A percentile compares a stretch with the other conserved stretches of the same genome.
These are phyloP conservation scores for Lymantria dispar DNA, from an alignment of 2,888 invertebrate species.

Conservation along the genomic window DNA sequence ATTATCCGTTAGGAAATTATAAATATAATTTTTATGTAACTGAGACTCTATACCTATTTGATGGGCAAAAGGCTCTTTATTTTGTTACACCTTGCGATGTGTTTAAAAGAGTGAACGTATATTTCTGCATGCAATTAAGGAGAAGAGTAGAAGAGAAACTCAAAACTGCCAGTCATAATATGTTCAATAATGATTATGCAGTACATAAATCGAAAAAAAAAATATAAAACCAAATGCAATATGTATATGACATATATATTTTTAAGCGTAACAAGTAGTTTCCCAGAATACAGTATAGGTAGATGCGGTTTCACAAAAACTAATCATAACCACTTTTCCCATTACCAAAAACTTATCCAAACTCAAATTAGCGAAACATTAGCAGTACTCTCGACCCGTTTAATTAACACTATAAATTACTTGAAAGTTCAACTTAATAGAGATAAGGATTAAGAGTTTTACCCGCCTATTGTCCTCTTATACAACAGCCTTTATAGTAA, in stretches of 20 bases:
- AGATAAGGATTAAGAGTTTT: constrained; percentile 41
- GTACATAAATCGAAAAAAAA: no score
- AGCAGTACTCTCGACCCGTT: constrained; percentile 7
- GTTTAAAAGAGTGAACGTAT: no score
- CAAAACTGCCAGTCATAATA: no score
- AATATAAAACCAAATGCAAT: not conserved
- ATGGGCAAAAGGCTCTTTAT: no score
- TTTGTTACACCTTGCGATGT: no score
- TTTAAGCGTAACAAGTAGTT: not conserved
- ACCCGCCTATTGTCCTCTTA: constrained; percentile 49
- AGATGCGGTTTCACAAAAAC: constrained; percentile 4
- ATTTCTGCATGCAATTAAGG: no score
- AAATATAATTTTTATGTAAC: no score
- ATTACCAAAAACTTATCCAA: constrained; percentile 19
- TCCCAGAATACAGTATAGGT: not conserved
- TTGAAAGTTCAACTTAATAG: constrained; percentile 30
- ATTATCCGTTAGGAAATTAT: no score
- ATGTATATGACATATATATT: not conserved
- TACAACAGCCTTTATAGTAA: constrained; percentile 7
- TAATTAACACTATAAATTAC: constrained; percentile 36
- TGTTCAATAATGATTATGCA: no score
- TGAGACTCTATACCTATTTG: no score
- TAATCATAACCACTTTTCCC: constrained; percentile 10
- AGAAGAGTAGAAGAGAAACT: no score
- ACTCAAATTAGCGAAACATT: constrained; percentile 32